phyloP scores from a whole-genome alignment of 2,888 invertebrate genomes.

The Drymonia ruficornis region DNA sequence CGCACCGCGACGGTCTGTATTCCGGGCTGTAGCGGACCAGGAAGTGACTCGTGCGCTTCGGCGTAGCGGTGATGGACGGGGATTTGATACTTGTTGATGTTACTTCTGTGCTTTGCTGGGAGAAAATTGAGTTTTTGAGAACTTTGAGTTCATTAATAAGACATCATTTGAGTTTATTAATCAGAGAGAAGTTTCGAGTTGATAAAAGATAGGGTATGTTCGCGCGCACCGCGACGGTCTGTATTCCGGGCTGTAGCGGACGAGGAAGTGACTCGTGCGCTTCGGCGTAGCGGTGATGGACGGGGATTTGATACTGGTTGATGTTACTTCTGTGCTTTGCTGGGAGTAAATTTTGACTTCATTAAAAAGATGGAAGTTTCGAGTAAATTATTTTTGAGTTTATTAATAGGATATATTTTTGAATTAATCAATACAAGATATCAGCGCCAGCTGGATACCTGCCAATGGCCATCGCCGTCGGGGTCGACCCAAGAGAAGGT shows the following conservation, averaged over 20 bases:
- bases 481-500: no score
- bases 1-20: slow-evolving; percentile 10
- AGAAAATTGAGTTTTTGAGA: background rate
- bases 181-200: no score
- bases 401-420: no score
- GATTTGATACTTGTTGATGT: slow-evolving; percentile 56
- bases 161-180: no score
- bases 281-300: slow-evolving; percentile 57
- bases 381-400: no score
- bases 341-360: no score
- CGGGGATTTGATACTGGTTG: slow-evolving; percentile 56
- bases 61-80: slow-evolving; percentile 56
- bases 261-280: slow-evolving; percentile 28
- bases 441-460: no score
- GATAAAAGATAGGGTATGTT: no score
- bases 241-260: slow-evolving; percentile 41
- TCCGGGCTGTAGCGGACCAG: slow-evolving; percentile 42
- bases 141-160: no score
- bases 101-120: slow-evolving; percentile 53
- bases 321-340: slow-evolving; percentile 57
- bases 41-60: slow-evolving; percentile 41
- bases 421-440: no score
- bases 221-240: slow-evolving; percentile 11
- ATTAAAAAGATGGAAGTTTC: no score
- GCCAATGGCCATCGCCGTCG: no score